These are phyloP conservation scores for Castor canadensis DNA, from an alignment of 2,113 vertebrate genomes.

Conservation along the genomic window DNA sequence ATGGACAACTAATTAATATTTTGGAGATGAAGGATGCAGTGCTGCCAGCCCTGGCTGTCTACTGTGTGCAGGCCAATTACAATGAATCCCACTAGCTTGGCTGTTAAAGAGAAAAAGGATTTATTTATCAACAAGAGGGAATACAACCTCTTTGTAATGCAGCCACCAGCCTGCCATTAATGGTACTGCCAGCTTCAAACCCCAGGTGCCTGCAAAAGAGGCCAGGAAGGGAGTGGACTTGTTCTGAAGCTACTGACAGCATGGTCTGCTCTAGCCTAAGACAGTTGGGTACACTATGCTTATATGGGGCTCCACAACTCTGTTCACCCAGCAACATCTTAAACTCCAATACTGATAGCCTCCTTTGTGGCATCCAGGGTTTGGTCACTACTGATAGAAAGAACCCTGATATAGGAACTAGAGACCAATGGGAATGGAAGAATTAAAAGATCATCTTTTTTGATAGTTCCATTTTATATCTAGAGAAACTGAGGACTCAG, in stretches of 20 bases:
- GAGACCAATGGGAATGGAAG: not conserved
- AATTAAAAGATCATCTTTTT: not conserved
- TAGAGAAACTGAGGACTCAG: not conserved
- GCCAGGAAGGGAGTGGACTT: slow-evolving; percentile 17
- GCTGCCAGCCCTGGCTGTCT: slow-evolving; percentile 59
- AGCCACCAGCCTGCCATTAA: slow-evolving; percentile 59
- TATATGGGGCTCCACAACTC: not conserved
- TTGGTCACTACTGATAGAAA: not conserved
- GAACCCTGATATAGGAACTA: not conserved
- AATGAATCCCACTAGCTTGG: slow-evolving; percentile 65
- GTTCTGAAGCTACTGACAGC: not conserved
- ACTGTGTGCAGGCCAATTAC: slow-evolving; percentile 57
- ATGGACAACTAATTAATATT: slow-evolving; percentile 78
- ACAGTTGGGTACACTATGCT: not conserved
- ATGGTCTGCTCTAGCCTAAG: not conserved
- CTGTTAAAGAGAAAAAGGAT: slow-evolving; percentile 68
- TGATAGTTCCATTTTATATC: not conserved
- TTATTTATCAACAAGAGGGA: slow-evolving; percentile 77
- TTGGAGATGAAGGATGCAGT: slow-evolving; percentile 63
- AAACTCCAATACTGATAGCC: not conserved
- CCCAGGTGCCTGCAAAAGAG: slow-evolving; percentile 42
- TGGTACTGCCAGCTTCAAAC: not conserved
- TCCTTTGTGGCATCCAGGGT: not conserved
- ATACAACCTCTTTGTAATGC: slow-evolving; percentile 57
- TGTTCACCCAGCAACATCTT: not conserved